These are phyloP conservation scores for Atherix ibis DNA, from an alignment of 2,888 invertebrate genomes.

Conservation along the genomic window DNA sequence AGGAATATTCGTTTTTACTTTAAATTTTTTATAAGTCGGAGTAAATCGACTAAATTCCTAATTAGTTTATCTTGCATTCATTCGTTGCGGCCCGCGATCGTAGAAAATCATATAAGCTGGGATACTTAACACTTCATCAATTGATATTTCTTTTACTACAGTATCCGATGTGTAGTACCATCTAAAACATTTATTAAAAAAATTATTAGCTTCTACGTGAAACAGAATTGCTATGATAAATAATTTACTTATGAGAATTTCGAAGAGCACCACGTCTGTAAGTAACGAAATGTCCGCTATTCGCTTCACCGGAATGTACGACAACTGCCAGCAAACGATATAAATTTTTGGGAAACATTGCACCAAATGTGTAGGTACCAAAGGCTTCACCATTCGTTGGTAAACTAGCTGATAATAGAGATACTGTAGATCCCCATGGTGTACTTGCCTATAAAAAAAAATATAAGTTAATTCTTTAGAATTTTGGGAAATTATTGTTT, in stretches of 20 bases:
- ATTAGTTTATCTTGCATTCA: slow-evolving; percentile 16
- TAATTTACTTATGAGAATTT: slow-evolving; percentile 29
- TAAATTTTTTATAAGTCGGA: no score
- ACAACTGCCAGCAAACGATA: slow-evolving; percentile 75
- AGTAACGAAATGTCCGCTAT: slow-evolving; percentile 89
- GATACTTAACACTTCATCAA: slow-evolving; percentile 67
- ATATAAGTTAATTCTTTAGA: slow-evolving; percentile 1
- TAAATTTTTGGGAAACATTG: slow-evolving; percentile 39
- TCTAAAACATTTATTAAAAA: slow-evolving; percentile 35
- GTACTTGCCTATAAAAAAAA: slow-evolving; percentile 23
- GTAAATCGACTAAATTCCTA: no score
- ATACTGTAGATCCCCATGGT: slow-evolving; percentile 33
- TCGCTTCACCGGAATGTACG: slow-evolving; percentile 78
- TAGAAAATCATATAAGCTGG: slow-evolving; percentile 90
- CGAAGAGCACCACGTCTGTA: slow-evolving; percentile 55
- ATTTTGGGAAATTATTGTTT: no score
- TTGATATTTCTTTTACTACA: slow-evolving; percentile 61
- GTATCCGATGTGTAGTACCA: slow-evolving; percentile 84
- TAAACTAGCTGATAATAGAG: slow-evolving; percentile 28
- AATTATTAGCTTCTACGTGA: no score
- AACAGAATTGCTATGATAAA: no score
- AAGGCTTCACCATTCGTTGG: slow-evolving; percentile 22
- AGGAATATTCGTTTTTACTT: no score
- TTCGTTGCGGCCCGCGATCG: slow-evolving; percentile 38
- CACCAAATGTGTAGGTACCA: slow-evolving; percentile 20